phyloP scores from a whole-genome alignment of 2,113 vertebrate genomes.

The Pipa parva region DNA sequence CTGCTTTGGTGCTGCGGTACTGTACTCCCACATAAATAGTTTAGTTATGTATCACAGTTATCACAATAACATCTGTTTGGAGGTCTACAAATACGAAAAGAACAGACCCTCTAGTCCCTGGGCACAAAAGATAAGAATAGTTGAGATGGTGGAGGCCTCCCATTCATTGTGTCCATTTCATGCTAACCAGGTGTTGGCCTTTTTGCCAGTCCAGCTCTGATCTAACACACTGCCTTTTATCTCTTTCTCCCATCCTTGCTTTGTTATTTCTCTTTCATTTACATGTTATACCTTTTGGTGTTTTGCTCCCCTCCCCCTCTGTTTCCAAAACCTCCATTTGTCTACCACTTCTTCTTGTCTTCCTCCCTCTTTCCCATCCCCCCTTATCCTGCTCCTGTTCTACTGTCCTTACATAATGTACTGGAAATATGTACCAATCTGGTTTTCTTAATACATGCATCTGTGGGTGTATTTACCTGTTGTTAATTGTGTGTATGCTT shows the following conservation, averaged over 20 bases:
- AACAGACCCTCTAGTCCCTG: neutral
- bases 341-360: slow-evolving; percentile 10
- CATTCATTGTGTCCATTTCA: slow-evolving; percentile 35
- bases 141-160: slow-evolving; percentile 17
- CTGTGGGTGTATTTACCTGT: neutral
- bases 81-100: too few relatives aligned
- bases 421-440: slow-evolving; percentile 42
- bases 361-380: neutral
- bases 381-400: slow-evolving; percentile 6
- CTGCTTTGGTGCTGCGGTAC: too few relatives aligned
- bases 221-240: slow-evolving; percentile 39
- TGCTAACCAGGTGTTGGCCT: slow-evolving; percentile 34
- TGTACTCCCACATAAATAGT: too few relatives aligned
- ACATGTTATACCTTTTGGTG: neutral
- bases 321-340: slow-evolving; percentile 23
- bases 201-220: slow-evolving; percentile 29
- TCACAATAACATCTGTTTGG: too few relatives aligned
- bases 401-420: slow-evolving; percentile 32
- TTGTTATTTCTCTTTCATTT: slow-evolving; percentile 27
- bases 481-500: neutral
- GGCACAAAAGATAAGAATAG: neutral
- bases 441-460: neutral
- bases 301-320: slow-evolving; percentile 41
- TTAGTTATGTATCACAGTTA: too few relatives aligned
- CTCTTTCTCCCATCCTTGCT: slow-evolving; percentile 38